A percentile compares a stretch with the other conserved stretches of the same genome.
Evolutionary conservation across 2,888 invertebrate species (phyloP).

Genomic region (Torymus texanus): DNA sequence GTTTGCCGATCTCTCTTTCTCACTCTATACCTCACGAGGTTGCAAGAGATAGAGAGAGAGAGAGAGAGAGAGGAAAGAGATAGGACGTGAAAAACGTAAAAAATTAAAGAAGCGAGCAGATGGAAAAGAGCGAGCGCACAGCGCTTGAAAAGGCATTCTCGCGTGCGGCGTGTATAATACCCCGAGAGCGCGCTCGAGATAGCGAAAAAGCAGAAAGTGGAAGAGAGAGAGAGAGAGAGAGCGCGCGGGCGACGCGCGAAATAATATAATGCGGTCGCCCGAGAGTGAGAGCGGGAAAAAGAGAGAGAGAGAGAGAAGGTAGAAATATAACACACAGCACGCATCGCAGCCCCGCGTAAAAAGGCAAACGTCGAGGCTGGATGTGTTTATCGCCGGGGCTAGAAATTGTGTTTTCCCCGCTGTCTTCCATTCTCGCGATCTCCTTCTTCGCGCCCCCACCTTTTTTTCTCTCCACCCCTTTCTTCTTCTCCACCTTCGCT

Average conservation of each 20-base stretch:
- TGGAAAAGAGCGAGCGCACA: neutral
- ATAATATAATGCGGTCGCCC: conserved; percentile 41
- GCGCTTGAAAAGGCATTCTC: conserved; percentile 34
- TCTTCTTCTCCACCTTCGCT: conserved; percentile 20
- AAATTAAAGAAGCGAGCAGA: conserved; percentile 38
- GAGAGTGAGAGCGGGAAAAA: conserved; percentile 1
- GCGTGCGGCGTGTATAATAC: conserved; percentile 13
- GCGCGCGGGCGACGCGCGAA: conserved; percentile 31
- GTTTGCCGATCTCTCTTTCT: neutral
- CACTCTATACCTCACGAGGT: neutral
- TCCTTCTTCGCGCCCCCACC: conserved; percentile 25
- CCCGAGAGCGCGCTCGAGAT: neutral
- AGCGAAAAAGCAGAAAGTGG: conserved; percentile 8
- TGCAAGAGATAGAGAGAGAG: neutral
- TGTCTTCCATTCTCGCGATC: conserved; percentile 43
- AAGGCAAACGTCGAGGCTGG: conserved; percentile 55
- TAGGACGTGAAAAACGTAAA: conserved; percentile 13
- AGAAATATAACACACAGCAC: conserved; percentile 38
- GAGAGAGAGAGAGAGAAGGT: conserved; percentile 6
- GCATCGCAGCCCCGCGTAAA: conserved; percentile 53
- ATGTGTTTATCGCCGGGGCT: conserved; percentile 58
- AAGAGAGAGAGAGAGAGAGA: neutral
- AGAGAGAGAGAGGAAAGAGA: neutral
- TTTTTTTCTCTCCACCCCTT: conserved; percentile 31
- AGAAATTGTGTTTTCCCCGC: conserved; percentile 52